These are phyloP conservation scores for Kuschelorhynchus macadamiae DNA, from an alignment of 2,888 invertebrate species.

Conservation along the genomic window DNA sequence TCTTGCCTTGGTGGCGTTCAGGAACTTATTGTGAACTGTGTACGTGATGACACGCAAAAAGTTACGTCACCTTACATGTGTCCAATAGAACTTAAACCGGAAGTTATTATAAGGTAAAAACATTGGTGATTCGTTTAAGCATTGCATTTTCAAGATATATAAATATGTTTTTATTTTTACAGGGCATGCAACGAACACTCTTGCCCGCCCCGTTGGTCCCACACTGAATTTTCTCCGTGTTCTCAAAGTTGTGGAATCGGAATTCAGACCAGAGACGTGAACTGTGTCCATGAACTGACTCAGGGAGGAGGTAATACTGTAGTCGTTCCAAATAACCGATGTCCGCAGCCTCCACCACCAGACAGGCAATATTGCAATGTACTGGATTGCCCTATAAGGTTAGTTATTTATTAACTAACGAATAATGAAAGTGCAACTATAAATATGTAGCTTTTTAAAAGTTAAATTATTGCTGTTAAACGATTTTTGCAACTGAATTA, in stretches of 20 bases:
- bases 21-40: constrained; percentile 90
- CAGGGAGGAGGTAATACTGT: constrained; percentile 91
- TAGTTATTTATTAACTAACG: too few species aligned
- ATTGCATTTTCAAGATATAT: constrained; percentile 3
- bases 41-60: constrained; percentile 88
- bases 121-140: too few species aligned
- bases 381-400: constrained; percentile 86
- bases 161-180: too few species aligned
- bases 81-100: constrained; percentile 88
- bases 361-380: constrained; percentile 94
- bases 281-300: constrained; percentile 88
- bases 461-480: too few species aligned
- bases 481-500: too few species aligned
- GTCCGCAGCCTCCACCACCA: constrained; percentile 90
- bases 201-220: constrained; percentile 95
- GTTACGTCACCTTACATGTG: constrained; percentile 92
- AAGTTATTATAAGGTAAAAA: constrained; percentile 77
- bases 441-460: too few species aligned
- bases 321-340: constrained; percentile 93
- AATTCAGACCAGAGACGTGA: constrained; percentile 90
- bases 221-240: constrained; percentile 90
- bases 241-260: constrained; percentile 96
- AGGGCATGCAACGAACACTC: constrained; percentile 84
- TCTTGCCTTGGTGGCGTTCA: constrained; percentile 84
- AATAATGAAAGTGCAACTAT: too few species aligned